Evolutionary conservation across 1,140 invertebrate genomes (phyloP), one percentile per base, ranked within the genome.

Genomic region (Reticulitermes speratus): DNA sequence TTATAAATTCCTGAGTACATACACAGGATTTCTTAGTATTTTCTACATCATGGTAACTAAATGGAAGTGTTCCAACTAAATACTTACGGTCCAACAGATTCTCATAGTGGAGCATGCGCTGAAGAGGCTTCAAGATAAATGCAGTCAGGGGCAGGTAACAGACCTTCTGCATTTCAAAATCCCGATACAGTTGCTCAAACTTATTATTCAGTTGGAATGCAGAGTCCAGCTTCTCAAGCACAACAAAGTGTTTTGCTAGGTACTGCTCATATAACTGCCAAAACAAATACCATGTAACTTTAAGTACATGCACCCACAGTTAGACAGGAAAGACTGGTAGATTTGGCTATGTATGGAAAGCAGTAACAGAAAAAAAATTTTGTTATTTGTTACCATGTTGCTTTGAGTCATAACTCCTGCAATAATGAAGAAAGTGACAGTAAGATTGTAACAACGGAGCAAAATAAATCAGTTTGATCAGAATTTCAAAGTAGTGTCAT

Each of bases 121-220:
- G 97, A 82, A 98, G 92, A 65, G 98, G 98, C 89, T 98, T 97
- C 85, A 99, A 91, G 44, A 98, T 92, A 89, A 99, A 96, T 45
- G 95, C 94, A 25, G 96, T 96, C 65, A 99, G 92, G 84, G 98
- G 97, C 86, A 99, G 92, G 90, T 97, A 97, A 89, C 96, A 97
- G 81, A 97, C 94, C 91, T 96, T 96, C 89, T 97, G 95, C 75
- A 94, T 93, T 90, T 98, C 97, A 91, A 98, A 97, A 82, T 97
- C 96, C 69, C 95, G 92, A 89, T 96, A 97, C 12, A 96, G 89
- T 88, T 95, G 94, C 88, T 97, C 96, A 91, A 98, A 97, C 48
- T 93, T 92, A 87, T 93, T 92, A 85, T 96, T 96, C 25, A 93
- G 93, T 88, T 94, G 94, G 88, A 95, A 95, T 38, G 95, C 93